Base-by-base conservation (phyloP, 2,113 vertebrate species). In the Oenanthe melanoleuca region DNA sequence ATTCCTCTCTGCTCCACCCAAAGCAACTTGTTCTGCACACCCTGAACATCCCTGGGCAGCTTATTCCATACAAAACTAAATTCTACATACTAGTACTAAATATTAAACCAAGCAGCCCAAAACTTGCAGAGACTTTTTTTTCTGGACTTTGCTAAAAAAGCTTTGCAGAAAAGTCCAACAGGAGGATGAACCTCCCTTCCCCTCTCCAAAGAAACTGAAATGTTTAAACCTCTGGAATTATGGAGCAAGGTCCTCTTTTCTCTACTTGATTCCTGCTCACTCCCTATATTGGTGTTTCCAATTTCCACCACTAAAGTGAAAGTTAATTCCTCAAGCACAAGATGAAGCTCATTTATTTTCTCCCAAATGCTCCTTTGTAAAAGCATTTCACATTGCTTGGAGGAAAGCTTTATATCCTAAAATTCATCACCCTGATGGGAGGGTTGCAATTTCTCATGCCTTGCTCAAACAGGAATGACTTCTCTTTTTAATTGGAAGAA, bases 291-390 rank as follows among this genome's bases (percentile, higher is more conserved):
- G 74, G 66, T 60, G 65, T 45, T 95, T 69, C 83, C 65, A 81
- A 61, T 81, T 90, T 69, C 79, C 69, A 70, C 66, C 66, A 72
- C 71, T 77, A 42, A 72, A 93, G 47, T 71, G 45, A 22, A 92
- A 85, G 66, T 63, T 94, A 82, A 89, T 91, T 93, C 84, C 86
- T 85, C 80, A 71, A 79, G 77, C 69, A 77, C 53, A 71, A 64
- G 56, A 93, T 61, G 53, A 95, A 72, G 65, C 70, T 92, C 80
- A 69, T 89, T 96, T 94, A 59, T 95, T 95, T 83, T 61, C 47
- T 61, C 72, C 70, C 84, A 93, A 93, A 86, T 50, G 49, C 37
- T 81, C 79, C 50, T 80, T 91, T 80, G 61, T 8, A 53, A 89
- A 91, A 95, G 75, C 37, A 7, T 40, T 37, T 61, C 44, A 22